Conservation (phyloP, 2,797 vertebrate species). For the Enteromius fasciolatus region DNA sequence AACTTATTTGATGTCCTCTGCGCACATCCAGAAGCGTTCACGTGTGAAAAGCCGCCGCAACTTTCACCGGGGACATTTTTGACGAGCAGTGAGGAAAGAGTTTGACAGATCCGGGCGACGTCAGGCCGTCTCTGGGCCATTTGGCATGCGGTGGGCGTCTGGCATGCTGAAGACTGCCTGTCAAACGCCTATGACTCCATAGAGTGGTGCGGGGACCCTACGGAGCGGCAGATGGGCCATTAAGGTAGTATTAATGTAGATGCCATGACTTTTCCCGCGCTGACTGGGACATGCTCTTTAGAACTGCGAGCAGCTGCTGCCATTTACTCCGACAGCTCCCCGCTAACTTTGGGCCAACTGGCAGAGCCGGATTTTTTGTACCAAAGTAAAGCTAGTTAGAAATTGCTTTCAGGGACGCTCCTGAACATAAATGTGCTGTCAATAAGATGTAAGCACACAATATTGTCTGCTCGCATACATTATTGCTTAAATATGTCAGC, state of each 20-base stretch:
- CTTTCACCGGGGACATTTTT: slow-evolving; percentile 73
- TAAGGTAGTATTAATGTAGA: slow-evolving; percentile 99
- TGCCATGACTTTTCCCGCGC: slow-evolving; percentile 99
- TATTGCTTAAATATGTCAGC: background rate
- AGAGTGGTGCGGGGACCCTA: slow-evolving; percentile 98
- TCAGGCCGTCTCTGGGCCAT: slow-evolving; percentile 95
- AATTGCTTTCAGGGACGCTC: slow-evolving; percentile 52
- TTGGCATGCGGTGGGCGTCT: slow-evolving; percentile 96
- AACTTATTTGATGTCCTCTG: slow-evolving; percentile 73
- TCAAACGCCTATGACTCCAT: slow-evolving; percentile 99
- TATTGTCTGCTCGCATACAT: slow-evolving; percentile 31
- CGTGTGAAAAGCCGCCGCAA: slow-evolving; percentile 86
- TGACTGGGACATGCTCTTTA: slow-evolving; percentile 99
- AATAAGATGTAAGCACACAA: slow-evolving; percentile 45
- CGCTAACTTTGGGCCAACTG: slow-evolving; percentile 99
- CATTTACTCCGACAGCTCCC: slow-evolving; percentile 99
- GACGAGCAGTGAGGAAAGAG: slow-evolving; percentile 89
- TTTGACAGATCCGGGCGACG: slow-evolving; percentile 98
- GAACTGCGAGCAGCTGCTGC: slow-evolving; percentile 99
- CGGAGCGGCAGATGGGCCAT: slow-evolving; percentile 99
- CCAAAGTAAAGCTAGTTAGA: slow-evolving; percentile 88
- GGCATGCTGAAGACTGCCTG: slow-evolving; percentile 99
- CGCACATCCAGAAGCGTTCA: slow-evolving; percentile 84
- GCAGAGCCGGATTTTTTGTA: slow-evolving; percentile 93
- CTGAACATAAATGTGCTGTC: slow-evolving; percentile 39